Evolutionary conservation across 2,797 vertebrate genomes (phyloP), one percentile per base, ranked within the genome.

Genomic region (Spondyliosoma cantharus): DNA sequence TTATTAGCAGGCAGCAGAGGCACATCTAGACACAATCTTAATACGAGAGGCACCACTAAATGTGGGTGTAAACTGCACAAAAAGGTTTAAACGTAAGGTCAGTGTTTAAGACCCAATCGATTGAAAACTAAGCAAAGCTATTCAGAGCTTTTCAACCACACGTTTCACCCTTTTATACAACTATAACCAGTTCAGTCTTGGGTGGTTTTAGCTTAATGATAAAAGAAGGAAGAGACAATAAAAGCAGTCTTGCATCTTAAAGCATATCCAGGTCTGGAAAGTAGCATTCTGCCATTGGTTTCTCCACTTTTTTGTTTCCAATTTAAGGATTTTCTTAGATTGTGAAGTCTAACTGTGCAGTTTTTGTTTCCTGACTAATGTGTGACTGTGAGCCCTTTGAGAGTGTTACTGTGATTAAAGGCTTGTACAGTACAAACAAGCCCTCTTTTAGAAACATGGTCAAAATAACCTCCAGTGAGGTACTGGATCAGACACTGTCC

Each of bases 171-270:
- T 46, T 46, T 24, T 42, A 25, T 49, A 70, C 61, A 42, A 43
- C 63, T 76, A 66, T n/a, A 74, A 69, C 43, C 16, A 50, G 42
- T 27, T 71, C 58, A 82, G 65, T 78, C 62, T 83, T 83, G 56
- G 56, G 58, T 73, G 59, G 29, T 79, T 85, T 77, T 49, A 58
- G 57, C 16, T 8, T 42, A 20, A 65, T 58, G 48, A 80, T 75
- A 68, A 75, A 68, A 80, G 24, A 75, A 60, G 56, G 11, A 32
- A 61, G 48, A 76, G 49, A 58, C 52, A 68, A 67, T 7, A 72
- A 25, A 48, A 48, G 56, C n/a, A 72, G 78, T 73, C 29, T 54
- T 57, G 22, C 17, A 79, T 1, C 37, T 54, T 42, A 65, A 64
- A 82, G 52, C 20, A 49, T 50, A 43, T 64, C 64, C 48, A 64